Evolutionary conservation across 2,888 invertebrate species (phyloP).

Genomic region (Bruchidius siliquastri): DNA sequence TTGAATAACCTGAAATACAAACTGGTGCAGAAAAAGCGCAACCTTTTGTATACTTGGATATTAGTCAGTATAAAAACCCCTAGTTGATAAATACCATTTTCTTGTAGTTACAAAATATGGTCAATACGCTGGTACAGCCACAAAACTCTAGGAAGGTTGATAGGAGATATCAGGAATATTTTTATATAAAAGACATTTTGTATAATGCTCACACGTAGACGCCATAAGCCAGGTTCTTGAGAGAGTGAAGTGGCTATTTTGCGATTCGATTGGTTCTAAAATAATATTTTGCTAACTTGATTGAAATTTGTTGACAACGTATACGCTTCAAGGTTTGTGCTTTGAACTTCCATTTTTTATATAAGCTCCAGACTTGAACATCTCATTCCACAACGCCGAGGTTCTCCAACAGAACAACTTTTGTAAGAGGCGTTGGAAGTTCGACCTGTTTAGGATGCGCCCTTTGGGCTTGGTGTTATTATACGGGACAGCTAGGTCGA

Average conservation of each 20-base stretch:
- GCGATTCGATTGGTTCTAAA: too few relatives aligned
- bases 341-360: too few relatives aligned
- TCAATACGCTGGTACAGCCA: not conserved
- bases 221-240: not conserved
- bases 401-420: too few relatives aligned
- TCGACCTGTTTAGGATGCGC: too few relatives aligned
- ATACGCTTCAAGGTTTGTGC: too few relatives aligned
- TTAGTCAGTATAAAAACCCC: conserved; percentile 64
- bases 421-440: too few relatives aligned
- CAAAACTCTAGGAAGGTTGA: not conserved
- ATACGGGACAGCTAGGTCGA: too few relatives aligned
- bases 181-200: not conserved
- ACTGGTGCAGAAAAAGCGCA: conserved; percentile 60
- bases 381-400: too few relatives aligned
- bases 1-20: conserved; percentile 80
- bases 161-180: not conserved
- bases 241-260: not conserved
- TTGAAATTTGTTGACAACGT: too few relatives aligned
- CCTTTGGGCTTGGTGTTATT: too few relatives aligned
- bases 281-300: too few relatives aligned
- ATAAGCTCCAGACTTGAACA: too few relatives aligned
- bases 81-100: not conserved
- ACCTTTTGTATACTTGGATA: conserved; percentile 78
- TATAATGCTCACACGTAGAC: not conserved
- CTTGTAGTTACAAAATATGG: not conserved